These are phyloP conservation scores for Aplochiton taeniatus DNA, from an alignment of 2,797 vertebrate genomes.

Conservation along the genomic window DNA sequence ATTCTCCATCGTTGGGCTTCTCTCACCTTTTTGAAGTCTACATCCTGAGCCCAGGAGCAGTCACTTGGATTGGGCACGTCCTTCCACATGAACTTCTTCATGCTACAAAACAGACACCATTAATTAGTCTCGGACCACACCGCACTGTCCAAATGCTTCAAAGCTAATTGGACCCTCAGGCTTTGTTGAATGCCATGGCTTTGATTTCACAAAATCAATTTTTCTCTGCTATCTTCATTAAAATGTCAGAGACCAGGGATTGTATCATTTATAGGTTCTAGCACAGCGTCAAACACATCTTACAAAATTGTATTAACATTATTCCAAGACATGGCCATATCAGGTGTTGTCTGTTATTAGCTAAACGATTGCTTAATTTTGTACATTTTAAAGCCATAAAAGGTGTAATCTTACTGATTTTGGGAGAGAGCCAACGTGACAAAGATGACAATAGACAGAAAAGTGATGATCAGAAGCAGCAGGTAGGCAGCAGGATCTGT, in stretches of 20 bases:
- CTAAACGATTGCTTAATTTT: not conserved
- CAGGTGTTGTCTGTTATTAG: not conserved
- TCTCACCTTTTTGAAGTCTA: constrained; percentile 89
- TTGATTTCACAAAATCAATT: constrained; percentile 21
- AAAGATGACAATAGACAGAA: constrained; percentile 82
- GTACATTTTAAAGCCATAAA: not conserved
- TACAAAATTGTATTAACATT: too few relatives aligned
- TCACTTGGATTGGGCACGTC: constrained; percentile 94
- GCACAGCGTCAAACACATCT: constrained; percentile 2
- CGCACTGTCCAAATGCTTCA: not conserved
- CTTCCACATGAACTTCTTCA: constrained; percentile 92
- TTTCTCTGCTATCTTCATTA: constrained; percentile 25
- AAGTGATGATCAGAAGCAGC: constrained; percentile 82
- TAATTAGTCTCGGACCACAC: constrained; percentile 5
- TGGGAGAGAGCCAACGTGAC: constrained; percentile 83
- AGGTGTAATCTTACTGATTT: constrained; percentile 80
- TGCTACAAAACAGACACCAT: constrained; percentile 70
- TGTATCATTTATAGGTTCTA: constrained; percentile 38
- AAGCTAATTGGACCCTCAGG: constrained; percentile 41
- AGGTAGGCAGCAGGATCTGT: constrained; percentile 75
- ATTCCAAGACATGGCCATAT: too few relatives aligned
- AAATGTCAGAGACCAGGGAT: constrained; percentile 2
- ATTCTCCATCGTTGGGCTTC: too few relatives aligned
- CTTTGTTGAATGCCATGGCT: constrained; percentile 52
- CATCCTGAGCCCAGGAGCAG: constrained; percentile 93